Evolutionary conservation across 2,888 invertebrate genomes (phyloP).

Genomic region (Nowickia ferox): DNA sequence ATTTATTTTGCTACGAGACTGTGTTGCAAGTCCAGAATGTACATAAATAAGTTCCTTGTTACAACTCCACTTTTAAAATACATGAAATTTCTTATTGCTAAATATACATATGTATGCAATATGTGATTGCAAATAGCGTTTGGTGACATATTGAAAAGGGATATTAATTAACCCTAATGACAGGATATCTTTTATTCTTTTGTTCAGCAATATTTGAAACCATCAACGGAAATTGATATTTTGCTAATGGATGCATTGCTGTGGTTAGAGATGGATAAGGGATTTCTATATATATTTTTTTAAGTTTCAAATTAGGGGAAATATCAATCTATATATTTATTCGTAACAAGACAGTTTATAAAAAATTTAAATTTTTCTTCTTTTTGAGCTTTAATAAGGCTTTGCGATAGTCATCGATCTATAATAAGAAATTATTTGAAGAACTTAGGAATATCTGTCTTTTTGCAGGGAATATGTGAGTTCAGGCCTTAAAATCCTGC

Average conservation of each 20-base stretch:
- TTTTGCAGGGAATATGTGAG: too few species aligned
- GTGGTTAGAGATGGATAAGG: not conserved
- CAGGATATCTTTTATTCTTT: constrained; percentile 42
- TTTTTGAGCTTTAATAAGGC: too few species aligned
- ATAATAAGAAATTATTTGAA: too few species aligned
- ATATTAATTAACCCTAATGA: constrained; percentile 58
- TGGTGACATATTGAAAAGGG: constrained; percentile 14
- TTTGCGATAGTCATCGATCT: too few species aligned
- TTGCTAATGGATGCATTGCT: constrained; percentile 1
- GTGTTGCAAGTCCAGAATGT: not conserved
- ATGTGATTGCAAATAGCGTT: constrained; percentile 25
- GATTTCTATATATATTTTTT: not conserved
- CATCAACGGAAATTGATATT: constrained; percentile 44
- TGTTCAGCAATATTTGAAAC: constrained; percentile 12
- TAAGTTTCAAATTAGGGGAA: not conserved
- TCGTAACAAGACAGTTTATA: too few species aligned
- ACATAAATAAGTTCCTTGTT: not conserved
- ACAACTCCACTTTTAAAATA: not conserved
- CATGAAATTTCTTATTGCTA: not conserved
- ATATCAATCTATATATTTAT: too few species aligned
- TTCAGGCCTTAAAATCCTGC: too few species aligned
- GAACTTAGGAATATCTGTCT: too few species aligned
- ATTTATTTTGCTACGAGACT: not conserved
- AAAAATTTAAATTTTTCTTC: too few species aligned
- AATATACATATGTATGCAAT: not conserved